phyloP scores from a whole-genome alignment of 2,797 vertebrate species.

The Poecilia gillii region DNA sequence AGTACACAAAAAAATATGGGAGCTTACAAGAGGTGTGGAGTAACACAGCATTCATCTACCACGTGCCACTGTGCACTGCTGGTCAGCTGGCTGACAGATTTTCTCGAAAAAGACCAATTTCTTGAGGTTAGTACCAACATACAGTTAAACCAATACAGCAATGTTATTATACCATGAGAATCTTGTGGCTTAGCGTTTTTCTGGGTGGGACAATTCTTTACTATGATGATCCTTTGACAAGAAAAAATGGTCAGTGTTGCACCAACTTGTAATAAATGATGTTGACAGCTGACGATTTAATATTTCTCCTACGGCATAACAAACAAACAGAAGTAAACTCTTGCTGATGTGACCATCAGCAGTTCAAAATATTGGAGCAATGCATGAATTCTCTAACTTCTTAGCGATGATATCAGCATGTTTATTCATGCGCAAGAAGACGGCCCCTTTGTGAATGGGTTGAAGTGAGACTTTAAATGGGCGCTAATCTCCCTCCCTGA shows the following conservation, averaged over 20 bases:
- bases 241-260: neutral
- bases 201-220: neutral
- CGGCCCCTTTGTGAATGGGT: conserved; percentile 64
- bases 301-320: neutral
- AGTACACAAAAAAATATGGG: neutral
- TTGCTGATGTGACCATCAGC: neutral
- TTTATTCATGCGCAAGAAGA: conserved; percentile 41
- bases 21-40: neutral
- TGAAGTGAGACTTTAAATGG: conserved; percentile 78
- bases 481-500: conserved; percentile 73
- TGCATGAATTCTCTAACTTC: neutral
- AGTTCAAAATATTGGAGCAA: conserved; percentile 11
- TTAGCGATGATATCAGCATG: conserved; percentile 33
- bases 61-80: neutral
- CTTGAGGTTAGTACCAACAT: neutral
- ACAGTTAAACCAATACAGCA: neutral
- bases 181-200: neutral
- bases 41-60: neutral
- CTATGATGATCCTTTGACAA: neutral
- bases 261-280: conserved; percentile 4
- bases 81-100: neutral
- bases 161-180: neutral
- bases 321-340: neutral
- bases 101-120: neutral
- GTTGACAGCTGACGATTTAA: neutral